Evolutionary conservation across 2,113 vertebrate species (phyloP), one percentile per base, ranked within the genome.

Genomic region (Lanius ludovicianus): DNA sequence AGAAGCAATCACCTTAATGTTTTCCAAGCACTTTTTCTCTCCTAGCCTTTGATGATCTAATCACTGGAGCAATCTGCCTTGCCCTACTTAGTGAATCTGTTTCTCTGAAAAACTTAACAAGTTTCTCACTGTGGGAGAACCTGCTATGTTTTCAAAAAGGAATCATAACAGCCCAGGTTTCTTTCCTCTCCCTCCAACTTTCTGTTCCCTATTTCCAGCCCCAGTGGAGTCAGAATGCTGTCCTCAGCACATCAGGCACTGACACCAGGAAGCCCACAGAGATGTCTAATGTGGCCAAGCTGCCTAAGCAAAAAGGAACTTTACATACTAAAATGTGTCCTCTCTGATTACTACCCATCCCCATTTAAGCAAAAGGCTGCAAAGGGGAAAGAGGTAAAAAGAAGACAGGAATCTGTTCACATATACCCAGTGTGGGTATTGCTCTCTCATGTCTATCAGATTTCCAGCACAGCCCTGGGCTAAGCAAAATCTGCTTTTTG

Each of bases 41-140:
- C 74, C 46, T 49, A 84, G 69, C 37, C 81, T 83, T 80, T 88
- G 68, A 95, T 86, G 90, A 92, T 52, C 68, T 90, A 81, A 94
- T 81, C 92, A 90, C 60, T 68, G 64, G 63, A 93, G 59, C 75
- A 91, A 90, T 63, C 60, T 88, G 78, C 84, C 90, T 89, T 84
- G 92, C 73, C 83, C 92, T 88, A 81, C 86, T 92, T 89, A 89
- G 52, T 57, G 75, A 64, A 84, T 49, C 46, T 47, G 57, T 46
- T 85, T 62, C 55, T 56, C 24, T 55, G 78, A 47, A 68, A 82
- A 89, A 69, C 28, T 42, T 46, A 65, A 64, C 64, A 94, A 52
- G 77, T 79, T 71, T 42, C 87, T 83, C 37, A 35, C 46, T 78
- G 79, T 82, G 74, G 87, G 76, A 86, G 55, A 92, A 80, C 39